Base-by-base conservation (phyloP, 2,888 invertebrate genomes). In the Eubasilissa splendida region DNA sequence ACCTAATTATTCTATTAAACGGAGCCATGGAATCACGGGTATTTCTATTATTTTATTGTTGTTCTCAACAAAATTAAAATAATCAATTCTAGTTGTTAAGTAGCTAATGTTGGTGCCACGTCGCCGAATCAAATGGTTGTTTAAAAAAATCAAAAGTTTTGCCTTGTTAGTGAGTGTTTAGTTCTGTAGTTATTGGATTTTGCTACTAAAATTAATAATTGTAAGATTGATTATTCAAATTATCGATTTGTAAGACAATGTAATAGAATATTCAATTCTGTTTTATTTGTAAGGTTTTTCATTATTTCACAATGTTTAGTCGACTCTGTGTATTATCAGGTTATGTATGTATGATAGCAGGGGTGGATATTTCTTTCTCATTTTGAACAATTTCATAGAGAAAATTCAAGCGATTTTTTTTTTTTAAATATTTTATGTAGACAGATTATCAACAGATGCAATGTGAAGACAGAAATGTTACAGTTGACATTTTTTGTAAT, bases 81-180 rank as follows among this genome's bases (percentile, higher is more conserved):
- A 70, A 70, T 54, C 70, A 78, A 78, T 78, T 78, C 78, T 79
- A 79, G 79, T 12, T 8, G 11, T 66, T 80, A 82, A 83, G 80
- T 83, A 83, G 77, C 50, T 68, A 79, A 80, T 56, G 82, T 33
- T 76, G 60, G 79, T 65, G 56, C 71, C 31, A 63, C 54, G 73
- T 71, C 63, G 77, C 77, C 82, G n/a, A 65, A 82, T 82, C 83
- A 83, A 74, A 83, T 83, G 83, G 83, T 83, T 83, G 83, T 83
- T 83, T 83, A 82, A 82, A 82, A 82, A 79, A 82, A 83, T 79
- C 79, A 79, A 83, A 83, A 83, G 80, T 83, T 83, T 83, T 83
- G 83, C 83, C 83, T 83, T 83, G 83, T 81, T 83, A 83, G 83
- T 81, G 82, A 82, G 83, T 82, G 66, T 80, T 79, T 83, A 83